Percentiles rank a stretch among this genome's conserved stretches.
Evolutionary conservation across 2,888 invertebrate species (phyloP).

Genomic region (Lepidocyrtoides sp.): DNA sequence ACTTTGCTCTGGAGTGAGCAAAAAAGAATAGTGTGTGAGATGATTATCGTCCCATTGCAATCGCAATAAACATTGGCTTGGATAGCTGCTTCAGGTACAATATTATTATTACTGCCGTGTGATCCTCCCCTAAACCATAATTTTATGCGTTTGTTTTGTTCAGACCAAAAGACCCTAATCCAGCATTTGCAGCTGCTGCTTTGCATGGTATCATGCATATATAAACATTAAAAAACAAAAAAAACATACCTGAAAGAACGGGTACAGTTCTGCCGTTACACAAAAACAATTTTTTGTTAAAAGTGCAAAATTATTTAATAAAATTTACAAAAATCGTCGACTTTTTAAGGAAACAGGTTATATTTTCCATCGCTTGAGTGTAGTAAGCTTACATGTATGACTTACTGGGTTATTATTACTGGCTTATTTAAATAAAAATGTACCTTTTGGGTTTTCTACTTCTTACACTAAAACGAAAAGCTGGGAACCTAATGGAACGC

Average conservation of each 20-base stretch:
- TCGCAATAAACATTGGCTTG: constrained; percentile 18
- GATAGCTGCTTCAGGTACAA: constrained; percentile 40
- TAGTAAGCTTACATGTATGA: too few species aligned
- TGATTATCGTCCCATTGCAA: constrained; percentile 46
- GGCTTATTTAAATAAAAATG: too few species aligned
- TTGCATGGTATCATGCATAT: not conserved
- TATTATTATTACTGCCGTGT: constrained; percentile 25
- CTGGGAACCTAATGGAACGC: too few species aligned
- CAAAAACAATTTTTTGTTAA: too few species aligned
- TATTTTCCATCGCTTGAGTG: too few species aligned
- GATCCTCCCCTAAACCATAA: constrained; percentile 33
- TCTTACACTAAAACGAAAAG: not conserved
- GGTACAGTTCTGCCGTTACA: not conserved
- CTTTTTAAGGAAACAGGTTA: too few species aligned
- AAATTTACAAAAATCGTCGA: too few species aligned
- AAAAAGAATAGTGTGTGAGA: not conserved
- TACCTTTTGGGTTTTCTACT: too few species aligned
- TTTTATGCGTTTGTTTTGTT: not conserved
- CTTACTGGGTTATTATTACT: too few species aligned
- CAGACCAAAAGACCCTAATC: constrained; percentile 1
- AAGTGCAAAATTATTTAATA: too few species aligned
- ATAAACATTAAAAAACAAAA: too few species aligned
- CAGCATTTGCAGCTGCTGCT: not conserved
- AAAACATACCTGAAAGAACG: too few species aligned
- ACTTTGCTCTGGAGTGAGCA: not conserved